Evolutionary conservation across 1,140 invertebrate species (phyloP).

Genomic region (Ips nitidus): DNA sequence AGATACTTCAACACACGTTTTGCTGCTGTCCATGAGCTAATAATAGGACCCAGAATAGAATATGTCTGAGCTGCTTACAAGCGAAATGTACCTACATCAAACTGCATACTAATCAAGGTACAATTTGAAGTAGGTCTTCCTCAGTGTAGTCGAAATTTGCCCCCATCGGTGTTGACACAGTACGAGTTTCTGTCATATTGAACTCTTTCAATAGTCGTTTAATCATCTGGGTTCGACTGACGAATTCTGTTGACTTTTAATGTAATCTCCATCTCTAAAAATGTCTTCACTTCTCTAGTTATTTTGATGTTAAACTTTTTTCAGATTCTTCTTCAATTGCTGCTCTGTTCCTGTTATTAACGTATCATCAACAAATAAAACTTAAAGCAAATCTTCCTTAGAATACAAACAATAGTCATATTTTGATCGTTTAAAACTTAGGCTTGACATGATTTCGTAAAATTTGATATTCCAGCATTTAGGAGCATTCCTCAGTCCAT

Average conservation of each 20-base stretch:
- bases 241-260: not conserved
- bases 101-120: no score
- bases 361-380: slow-evolving; percentile 10
- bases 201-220: no score
- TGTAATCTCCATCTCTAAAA: not conserved
- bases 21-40: no score
- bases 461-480: slow-evolving; percentile 23
- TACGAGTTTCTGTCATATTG: no score
- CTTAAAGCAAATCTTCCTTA: slow-evolving; percentile 3
- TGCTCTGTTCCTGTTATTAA: not conserved
- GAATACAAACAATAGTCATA: not conserved
- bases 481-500: not conserved
- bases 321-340: no score
- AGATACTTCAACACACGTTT: no score
- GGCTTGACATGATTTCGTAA: slow-evolving; percentile 15
- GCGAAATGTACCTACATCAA: no score
- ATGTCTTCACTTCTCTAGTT: not conserved
- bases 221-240: not conserved
- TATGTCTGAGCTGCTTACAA: not conserved
- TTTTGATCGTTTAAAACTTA: not conserved
- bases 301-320: not conserved
- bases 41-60: not conserved
- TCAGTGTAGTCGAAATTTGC: not conserved
- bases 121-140: no score
- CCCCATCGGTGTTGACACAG: not conserved